These are phyloP conservation scores for Vulpes ferrilata DNA, from an alignment of 2,113 vertebrate species.

Conservation along the genomic window DNA sequence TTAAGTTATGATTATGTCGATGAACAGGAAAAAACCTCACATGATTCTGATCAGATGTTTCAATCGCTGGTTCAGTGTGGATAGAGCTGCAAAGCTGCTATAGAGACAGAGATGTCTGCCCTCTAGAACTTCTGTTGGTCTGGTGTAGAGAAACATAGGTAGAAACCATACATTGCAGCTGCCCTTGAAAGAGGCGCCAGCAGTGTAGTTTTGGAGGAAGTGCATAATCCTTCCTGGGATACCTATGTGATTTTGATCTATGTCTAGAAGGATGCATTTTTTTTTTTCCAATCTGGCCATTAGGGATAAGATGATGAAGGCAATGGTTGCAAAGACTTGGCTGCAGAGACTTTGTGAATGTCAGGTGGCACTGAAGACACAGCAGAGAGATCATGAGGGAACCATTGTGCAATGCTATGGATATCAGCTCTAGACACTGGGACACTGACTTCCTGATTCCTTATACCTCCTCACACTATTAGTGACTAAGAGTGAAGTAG, in stretches of 20 bases:
- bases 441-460: not conserved
- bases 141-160: not conserved
- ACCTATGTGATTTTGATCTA: not conserved
- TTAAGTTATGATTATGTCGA: not conserved
- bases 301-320: not conserved
- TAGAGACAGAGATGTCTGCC: not conserved
- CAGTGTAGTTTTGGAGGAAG: not conserved
- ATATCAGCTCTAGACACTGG: not conserved
- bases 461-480: not conserved
- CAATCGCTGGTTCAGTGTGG: not conserved
- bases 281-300: not conserved
- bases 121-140: not conserved
- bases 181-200: not conserved
- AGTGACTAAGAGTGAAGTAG: not conserved
- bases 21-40: not conserved
- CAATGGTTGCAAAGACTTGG: not conserved
- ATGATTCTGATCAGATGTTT: not conserved
- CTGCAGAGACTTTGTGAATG: not conserved
- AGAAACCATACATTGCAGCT: not conserved
- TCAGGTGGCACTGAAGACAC: not conserved
- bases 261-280: not conserved
- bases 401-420: rapidly evolving
- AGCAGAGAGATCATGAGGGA: not conserved
- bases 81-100: not conserved
- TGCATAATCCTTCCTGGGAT: rapidly evolving